Conservation (phyloP, 1,140 invertebrate species). For the Campoletis sonorensis region DNA sequence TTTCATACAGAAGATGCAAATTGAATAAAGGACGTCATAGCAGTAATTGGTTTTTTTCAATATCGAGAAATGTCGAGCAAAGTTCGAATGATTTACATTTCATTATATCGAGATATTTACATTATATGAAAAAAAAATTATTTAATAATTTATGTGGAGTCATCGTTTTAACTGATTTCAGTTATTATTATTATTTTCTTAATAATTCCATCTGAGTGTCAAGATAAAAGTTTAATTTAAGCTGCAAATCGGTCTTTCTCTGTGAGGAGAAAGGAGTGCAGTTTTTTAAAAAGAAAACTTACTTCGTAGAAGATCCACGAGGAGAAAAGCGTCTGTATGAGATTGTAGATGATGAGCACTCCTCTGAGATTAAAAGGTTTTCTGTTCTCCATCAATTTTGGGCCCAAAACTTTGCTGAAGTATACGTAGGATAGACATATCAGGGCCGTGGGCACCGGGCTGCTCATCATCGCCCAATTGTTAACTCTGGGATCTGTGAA, state of each 20-base stretch:
- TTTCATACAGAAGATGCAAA: no score
- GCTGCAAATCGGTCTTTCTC: no score
- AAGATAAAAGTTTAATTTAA: no score
- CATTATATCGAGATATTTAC: no score
- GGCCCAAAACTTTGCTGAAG: slow-evolving; percentile 90
- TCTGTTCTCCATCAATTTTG: slow-evolving; percentile 91
- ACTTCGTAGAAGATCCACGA: slow-evolving; percentile 96
- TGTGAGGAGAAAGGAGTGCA: background rate
- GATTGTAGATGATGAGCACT: slow-evolving; percentile 91
- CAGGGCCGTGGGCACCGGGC: slow-evolving; percentile 90
- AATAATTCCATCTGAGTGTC: background rate
- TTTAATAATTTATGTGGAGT: no score
- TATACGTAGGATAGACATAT: slow-evolving; percentile 92
- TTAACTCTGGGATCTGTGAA: slow-evolving; percentile 91
- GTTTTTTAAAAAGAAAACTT: slow-evolving; percentile 45
- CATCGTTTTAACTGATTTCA: background rate
- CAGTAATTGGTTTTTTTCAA: no score
- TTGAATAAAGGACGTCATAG: no score
- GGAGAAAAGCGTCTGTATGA: slow-evolving; percentile 92
- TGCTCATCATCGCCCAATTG: slow-evolving; percentile 93
- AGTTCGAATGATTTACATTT: no score
- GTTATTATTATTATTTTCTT: background rate
- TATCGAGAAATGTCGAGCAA: no score
- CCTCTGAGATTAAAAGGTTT: slow-evolving; percentile 91
- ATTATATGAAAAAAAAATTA: no score